phyloP scores from a whole-genome alignment of 2,888 invertebrate species.

The Disparrhopalites patrizii region DNA sequence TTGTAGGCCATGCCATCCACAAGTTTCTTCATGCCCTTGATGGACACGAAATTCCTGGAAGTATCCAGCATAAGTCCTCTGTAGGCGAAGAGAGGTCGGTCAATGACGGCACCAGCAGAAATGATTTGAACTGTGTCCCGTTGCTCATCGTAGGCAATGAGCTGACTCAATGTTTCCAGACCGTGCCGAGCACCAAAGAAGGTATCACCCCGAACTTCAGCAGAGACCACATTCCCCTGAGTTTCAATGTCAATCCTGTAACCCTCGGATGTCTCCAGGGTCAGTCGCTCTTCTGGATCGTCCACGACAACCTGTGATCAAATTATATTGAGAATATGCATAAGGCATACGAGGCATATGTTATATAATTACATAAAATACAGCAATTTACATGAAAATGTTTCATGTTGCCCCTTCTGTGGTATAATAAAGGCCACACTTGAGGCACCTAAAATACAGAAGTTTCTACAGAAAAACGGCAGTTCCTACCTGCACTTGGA shows the following conservation, averaged over 20 bases:
- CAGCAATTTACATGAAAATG: background rate
- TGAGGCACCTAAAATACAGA: too few species aligned
- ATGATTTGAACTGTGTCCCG: slow-evolving; percentile 45
- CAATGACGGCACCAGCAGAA: slow-evolving; percentile 53
- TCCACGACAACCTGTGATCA: slow-evolving; percentile 41
- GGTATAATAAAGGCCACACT: too few species aligned
- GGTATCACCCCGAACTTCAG: slow-evolving; percentile 50
- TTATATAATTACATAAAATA: background rate
- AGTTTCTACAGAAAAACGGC: background rate
- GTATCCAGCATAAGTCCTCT: slow-evolving; percentile 88
- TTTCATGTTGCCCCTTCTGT: too few species aligned
- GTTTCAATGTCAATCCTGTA: slow-evolving; percentile 47
- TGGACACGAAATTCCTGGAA: slow-evolving; percentile 74
- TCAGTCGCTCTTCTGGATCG: slow-evolving; percentile 46
- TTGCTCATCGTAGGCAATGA: slow-evolving; percentile 65
- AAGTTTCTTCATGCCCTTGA: slow-evolving; percentile 64
- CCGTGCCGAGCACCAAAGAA: slow-evolving; percentile 45
- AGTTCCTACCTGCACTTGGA: slow-evolving; percentile 43
- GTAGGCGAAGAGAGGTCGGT: slow-evolving; percentile 80
- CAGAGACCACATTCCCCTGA: slow-evolving; percentile 44
- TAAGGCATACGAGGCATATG: too few species aligned
- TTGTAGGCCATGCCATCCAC: slow-evolving; percentile 86
- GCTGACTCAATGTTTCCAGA: slow-evolving; percentile 62
- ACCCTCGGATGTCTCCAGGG: slow-evolving; percentile 46
- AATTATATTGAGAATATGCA: background rate